phyloP scores from a whole-genome alignment of 2,888 invertebrate genomes.

The Stegana nigrithorax region DNA sequence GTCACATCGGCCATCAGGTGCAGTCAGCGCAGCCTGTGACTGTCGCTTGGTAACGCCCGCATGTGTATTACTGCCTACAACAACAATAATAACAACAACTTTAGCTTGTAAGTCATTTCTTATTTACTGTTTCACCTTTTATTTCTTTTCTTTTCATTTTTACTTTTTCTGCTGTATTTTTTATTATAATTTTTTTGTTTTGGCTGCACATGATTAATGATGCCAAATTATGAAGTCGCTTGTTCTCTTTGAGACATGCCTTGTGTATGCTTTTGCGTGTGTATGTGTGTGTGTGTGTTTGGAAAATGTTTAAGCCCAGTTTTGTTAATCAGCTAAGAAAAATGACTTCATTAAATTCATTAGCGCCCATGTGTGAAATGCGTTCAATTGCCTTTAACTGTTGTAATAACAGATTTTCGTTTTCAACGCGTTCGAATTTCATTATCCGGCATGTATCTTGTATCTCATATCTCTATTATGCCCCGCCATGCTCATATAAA shows the following conservation, averaged over 20 bases:
- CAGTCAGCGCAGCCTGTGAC: neutral
- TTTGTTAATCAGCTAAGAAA: constrained; percentile 62
- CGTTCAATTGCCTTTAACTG: constrained; percentile 45
- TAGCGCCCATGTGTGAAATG: constrained; percentile 65
- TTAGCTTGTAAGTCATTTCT: too few species aligned
- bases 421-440: too few species aligned
- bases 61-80: too few species aligned
- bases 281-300: constrained; percentile 17
- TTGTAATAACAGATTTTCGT: too few species aligned
- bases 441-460: too few species aligned
- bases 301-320: constrained; percentile 37
- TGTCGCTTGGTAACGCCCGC: neutral
- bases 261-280: neutral
- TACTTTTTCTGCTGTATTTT: constrained; percentile 49
- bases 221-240: constrained; percentile 62
- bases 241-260: constrained; percentile 48
- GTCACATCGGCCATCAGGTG: neutral
- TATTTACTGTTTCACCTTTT: too few species aligned
- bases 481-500: too few species aligned
- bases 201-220: constrained; percentile 66
- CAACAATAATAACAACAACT: too few species aligned
- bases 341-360: constrained; percentile 66
- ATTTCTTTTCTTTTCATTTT: too few species aligned
- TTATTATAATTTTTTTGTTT: too few species aligned
- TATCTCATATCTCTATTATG: too few species aligned